Base-by-base conservation (phyloP, 2,797 vertebrate genomes). In the Lacerta bilineata region DNA sequence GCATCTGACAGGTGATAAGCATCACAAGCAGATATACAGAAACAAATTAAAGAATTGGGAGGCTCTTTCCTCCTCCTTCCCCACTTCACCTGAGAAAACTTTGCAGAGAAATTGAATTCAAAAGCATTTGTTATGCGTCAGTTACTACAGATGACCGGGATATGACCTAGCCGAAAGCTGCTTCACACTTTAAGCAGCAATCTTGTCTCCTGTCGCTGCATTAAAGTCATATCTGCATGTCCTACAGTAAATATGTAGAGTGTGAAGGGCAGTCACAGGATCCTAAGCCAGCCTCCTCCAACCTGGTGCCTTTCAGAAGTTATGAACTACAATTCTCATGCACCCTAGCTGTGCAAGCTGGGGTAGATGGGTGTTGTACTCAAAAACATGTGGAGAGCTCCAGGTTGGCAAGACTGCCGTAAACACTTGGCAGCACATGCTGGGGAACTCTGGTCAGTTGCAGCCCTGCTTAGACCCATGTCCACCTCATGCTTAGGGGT, bases 41-140 rank as follows among this genome's bases (percentile, higher is more conserved):
- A 85, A 80, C 39, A 85, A 89, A 89, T 68, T 80, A 75, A 89
- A 82, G 50, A 41, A 72, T 80, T 86, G 25, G 27, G 74, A 61
- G 82, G 74, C 5, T 87, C 33, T 27, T 50, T 69, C 23, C 11
- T n/a, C 17, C 29, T 50, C 5, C 15, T n/a, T 39, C n/a, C 85
- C 25, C n/a, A 71, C 72, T 36, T 8, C 13, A 1, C 72, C 39
- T 89, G 46, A 33, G 13, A 85, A 85, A 85, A 80, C 4, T 33
- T 36, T 41, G 23, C 18, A 17, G 27, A 74, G 36, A 43, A 87
- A 55, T n/a, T 27, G 41, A 72, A 89, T 89, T 74, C 69, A 74
- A 25, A 89, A 66, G 39, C 10, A 68, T 66, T 83, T 50, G 33
- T 29, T 88, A 68, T 83, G 61, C 39, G 29, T 82, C 39, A n/a